phyloP scores from a whole-genome alignment of 2,888 invertebrate genomes.

The Hydraecia micacea region DNA sequence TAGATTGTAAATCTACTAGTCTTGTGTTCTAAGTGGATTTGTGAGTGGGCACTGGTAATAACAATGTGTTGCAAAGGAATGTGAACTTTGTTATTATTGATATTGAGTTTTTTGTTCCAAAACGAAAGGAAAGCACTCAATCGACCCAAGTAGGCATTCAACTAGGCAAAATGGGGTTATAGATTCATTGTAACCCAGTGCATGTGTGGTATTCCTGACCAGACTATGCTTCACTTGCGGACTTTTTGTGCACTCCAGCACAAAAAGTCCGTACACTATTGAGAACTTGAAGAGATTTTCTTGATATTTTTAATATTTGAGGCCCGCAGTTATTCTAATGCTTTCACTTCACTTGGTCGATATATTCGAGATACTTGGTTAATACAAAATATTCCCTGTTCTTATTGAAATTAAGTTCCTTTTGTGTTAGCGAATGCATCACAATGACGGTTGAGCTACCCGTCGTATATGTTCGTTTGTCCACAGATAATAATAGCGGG shows the following conservation, averaged over 20 bases:
- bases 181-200: no score
- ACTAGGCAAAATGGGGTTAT: background rate
- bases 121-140: background rate
- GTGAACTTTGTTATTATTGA: background rate
- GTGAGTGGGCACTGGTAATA: background rate
- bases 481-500: constrained; percentile 93
- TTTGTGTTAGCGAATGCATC: background rate
- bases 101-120: background rate
- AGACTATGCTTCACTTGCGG: background rate
- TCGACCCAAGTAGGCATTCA: background rate
- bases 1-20: background rate
- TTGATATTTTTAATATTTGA: background rate
- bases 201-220: background rate
- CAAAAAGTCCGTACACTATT: background rate
- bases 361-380: background rate
- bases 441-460: background rate
- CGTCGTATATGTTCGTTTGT: constrained; percentile 4
- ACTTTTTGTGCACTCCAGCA: no score
- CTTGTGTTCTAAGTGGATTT: background rate
- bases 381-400: background rate
- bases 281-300: background rate
- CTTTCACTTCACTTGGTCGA: background rate
- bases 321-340: background rate
- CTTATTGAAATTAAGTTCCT: background rate
- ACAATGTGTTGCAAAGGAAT: background rate